Percentiles rank a stretch among this genome's conserved stretches.
phyloP scores from a whole-genome alignment of 2,888 invertebrate species.

The Alsophila aescularia region DNA sequence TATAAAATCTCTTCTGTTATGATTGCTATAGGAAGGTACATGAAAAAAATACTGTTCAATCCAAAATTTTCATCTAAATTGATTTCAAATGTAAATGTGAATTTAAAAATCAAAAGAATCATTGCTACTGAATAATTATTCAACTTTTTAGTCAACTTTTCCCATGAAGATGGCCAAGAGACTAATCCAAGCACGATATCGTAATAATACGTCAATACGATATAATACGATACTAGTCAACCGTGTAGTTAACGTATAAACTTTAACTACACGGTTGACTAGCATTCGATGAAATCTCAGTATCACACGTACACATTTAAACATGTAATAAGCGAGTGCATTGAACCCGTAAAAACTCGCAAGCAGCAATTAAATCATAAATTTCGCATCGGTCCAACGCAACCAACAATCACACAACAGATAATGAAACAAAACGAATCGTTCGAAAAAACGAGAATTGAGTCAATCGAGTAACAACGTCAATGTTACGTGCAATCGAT shows the following conservation, averaged over 20 bases:
- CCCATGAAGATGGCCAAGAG: conserved; percentile 25
- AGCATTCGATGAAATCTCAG: conserved; percentile 39
- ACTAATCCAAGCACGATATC: conserved; percentile 32
- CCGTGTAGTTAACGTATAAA: no score
- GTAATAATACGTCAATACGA: no score
- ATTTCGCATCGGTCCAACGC: conserved; percentile 75
- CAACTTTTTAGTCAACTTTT: no score
- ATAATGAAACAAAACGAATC: conserved; percentile 79
- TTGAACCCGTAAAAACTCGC: conserved; percentile 55
- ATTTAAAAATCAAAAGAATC: not conserved
- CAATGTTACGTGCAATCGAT: conserved; percentile 69
- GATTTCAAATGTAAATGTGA: not conserved
- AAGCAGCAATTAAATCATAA: conserved; percentile 82
- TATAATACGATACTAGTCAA: no score
- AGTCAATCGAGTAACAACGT: conserved; percentile 48
- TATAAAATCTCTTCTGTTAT: not conserved
- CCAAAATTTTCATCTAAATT: not conserved
- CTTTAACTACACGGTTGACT: conserved; percentile 57
- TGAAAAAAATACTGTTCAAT: conserved; percentile 3
- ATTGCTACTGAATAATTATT: conserved; percentile 11
- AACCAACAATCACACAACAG: conserved; percentile 82
- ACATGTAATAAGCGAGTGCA: conserved; percentile 42
- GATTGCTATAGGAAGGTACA: not conserved
- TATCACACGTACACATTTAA: conserved; percentile 34
- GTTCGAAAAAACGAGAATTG: conserved; percentile 50